Evolutionary conservation across 1,140 invertebrate species (phyloP), one percentile per base, ranked within the genome.

Genomic region (Sarcophaga peregrina): DNA sequence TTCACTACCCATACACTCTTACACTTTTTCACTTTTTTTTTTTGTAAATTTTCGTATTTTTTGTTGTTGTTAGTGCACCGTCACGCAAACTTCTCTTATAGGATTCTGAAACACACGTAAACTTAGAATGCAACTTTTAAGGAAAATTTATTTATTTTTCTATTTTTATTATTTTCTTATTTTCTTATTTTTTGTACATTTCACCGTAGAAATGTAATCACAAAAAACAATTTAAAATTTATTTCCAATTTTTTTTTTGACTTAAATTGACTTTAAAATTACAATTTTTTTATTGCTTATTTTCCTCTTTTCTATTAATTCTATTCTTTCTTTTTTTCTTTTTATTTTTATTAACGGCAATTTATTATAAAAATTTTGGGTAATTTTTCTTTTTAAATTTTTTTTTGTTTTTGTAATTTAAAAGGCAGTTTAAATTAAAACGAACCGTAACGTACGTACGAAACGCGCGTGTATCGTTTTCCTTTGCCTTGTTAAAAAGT

Each of bases 31-130:
- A 37, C 25, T 37, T 37, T 37, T 37, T 37, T 37, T 37, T 37
- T 4, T 37, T n/a, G n/a, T n/a, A n/a, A n/a, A n/a, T n/a, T n/a
- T n/a, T n/a, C n/a, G 25, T 37, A 4, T 37, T 37, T 37, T 37
- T 37, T n/a, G n/a, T n/a, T n/a, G n/a, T n/a, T n/a, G n/a, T n/a
- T n/a, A n/a, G n/a, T n/a, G 46, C 75, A 78, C 15, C 75, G 75
- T 78, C 75, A 78, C 75, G 75, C 75, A 78, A 78, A 78, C 75
- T n/a, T 4, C 25, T 37, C 25, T 37, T 37, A 13, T 58, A n/a
- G 11, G 54, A n/a, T n/a, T n/a, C n/a, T 37, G 25, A 37, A 13
- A 58, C 54, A 58, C 54, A 58, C 13, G 7, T 58, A 15, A 13
- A n/a, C 54, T 58, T 58, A 58, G 15, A 58, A 58, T n/a, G n/a